phyloP scores from a whole-genome alignment of 2,113 vertebrate genomes.

The Tapirus terrestris region DNA sequence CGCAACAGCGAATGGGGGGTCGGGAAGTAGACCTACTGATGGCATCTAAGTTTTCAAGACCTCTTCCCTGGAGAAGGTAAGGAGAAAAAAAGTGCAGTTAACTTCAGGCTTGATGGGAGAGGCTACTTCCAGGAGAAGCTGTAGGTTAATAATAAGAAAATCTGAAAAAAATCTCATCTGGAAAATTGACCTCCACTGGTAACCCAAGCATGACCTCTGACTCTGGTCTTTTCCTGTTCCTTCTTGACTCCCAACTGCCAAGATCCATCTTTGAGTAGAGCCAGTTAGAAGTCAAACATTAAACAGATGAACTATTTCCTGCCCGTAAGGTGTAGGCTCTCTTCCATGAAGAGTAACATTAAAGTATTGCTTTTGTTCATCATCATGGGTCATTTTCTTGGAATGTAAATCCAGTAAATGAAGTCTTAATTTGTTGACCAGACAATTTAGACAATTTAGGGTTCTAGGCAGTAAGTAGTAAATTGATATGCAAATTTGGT shows the following conservation, averaged over 20 bases:
- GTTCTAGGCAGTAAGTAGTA: not conserved
- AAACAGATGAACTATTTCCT: not conserved
- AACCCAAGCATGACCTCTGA: not conserved
- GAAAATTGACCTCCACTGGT: not conserved
- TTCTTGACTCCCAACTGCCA: not conserved
- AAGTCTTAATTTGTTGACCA: not conserved
- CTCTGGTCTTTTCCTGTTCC: not conserved
- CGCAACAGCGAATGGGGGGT: not conserved
- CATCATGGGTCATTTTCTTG: not conserved
- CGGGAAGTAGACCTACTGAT: not conserved
- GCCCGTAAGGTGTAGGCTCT: not conserved
- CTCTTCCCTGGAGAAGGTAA: not conserved
- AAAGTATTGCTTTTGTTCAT: not conserved
- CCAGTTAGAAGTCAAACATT: not conserved
- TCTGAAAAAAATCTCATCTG: not conserved
- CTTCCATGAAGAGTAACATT: not conserved
- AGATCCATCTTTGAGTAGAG: not conserved
- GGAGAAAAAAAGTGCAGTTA: not conserved
- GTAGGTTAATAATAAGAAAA: not conserved
- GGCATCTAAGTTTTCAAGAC: not conserved
- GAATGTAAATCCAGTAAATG: not conserved
- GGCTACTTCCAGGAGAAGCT: not conserved
- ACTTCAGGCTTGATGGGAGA: not conserved
- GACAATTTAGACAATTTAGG: not conserved
- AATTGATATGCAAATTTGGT: not conserved